Conservation (phyloP, 2,888 invertebrate genomes). For the Thumatha senex region DNA sequence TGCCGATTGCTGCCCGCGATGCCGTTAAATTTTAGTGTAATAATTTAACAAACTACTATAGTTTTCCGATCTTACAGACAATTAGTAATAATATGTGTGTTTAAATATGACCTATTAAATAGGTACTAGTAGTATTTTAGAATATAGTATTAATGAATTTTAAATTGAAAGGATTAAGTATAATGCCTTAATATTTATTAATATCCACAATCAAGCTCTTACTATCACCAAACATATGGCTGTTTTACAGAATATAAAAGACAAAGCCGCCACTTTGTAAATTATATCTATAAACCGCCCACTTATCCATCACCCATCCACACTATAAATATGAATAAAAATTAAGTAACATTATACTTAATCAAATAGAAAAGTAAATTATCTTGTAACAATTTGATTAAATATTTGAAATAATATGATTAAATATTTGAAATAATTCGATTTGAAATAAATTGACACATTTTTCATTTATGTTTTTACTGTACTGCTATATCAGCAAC, state of each 20-base stretch:
- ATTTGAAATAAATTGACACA: too few relatives aligned
- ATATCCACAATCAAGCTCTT: constrained; percentile 29
- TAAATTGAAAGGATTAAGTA: constrained; percentile 2
- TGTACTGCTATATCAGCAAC: too few relatives aligned
- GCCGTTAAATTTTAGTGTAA: too few relatives aligned
- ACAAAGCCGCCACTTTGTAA: constrained; percentile 71
- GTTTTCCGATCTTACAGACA: too few relatives aligned
- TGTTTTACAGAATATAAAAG: constrained; percentile 45
- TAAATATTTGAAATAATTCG: not conserved
- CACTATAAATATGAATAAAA: constrained; percentile 34
- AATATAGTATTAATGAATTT: not conserved
- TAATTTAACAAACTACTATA: too few relatives aligned
- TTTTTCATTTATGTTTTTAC: too few relatives aligned
- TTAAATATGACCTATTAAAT: too few relatives aligned
- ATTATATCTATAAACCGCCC: constrained; percentile 45
- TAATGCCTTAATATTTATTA: constrained; percentile 28
- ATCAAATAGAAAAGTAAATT: not conserved
- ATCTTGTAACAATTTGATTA: not conserved
- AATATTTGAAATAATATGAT: not conserved
- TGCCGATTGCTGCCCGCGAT: too few relatives aligned
- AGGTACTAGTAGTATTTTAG: too few relatives aligned
- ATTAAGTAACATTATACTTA: constrained; percentile 10
- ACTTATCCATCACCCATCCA: constrained; percentile 37
- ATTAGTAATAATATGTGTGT: too few relatives aligned
- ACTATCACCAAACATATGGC: constrained; percentile 25